Conservation (phyloP, 2,113 vertebrate genomes). For the Grallaria varia region DNA sequence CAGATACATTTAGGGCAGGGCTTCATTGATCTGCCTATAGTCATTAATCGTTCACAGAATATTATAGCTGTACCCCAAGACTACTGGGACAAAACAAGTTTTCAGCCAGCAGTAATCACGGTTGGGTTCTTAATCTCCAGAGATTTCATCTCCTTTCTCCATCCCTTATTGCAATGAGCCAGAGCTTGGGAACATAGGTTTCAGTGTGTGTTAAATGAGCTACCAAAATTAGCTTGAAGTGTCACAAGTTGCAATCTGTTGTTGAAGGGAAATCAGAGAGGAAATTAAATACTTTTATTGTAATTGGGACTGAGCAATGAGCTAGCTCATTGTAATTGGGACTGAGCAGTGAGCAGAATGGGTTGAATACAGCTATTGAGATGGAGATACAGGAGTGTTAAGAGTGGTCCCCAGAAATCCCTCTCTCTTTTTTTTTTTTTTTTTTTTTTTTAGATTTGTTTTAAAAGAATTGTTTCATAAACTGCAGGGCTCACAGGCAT, state of each 20-base stretch:
- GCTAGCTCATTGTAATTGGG: constrained; percentile 50
- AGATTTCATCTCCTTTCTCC: constrained; percentile 55
- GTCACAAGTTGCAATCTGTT: constrained; percentile 61
- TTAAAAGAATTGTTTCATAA: not conserved
- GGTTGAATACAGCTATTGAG: constrained; percentile 42
- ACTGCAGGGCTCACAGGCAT: not conserved
- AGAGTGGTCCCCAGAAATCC: not conserved
- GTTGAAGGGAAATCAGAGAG: constrained; percentile 64
- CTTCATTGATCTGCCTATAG: constrained; percentile 43
- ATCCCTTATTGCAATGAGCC: constrained; percentile 52
- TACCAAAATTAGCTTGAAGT: constrained; percentile 58
- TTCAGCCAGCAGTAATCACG: constrained; percentile 61
- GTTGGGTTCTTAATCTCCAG: constrained; percentile 31
- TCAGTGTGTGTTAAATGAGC: constrained; percentile 59
- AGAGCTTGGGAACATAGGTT: constrained; percentile 57
- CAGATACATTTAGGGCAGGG: constrained; percentile 35
- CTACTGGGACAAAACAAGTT: constrained; percentile 60
- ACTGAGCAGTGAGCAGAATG: not conserved
- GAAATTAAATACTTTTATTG: constrained; percentile 67
- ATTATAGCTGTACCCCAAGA: constrained; percentile 37
- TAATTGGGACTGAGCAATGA: constrained; percentile 40
- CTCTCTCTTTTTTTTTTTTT: not conserved
- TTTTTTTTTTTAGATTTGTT: not conserved
- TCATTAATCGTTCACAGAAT: constrained; percentile 61
- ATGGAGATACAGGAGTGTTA: not conserved